These are phyloP conservation scores for Molossus molossus DNA, from an alignment of 2,797 vertebrate genomes.

Conservation along the genomic window DNA sequence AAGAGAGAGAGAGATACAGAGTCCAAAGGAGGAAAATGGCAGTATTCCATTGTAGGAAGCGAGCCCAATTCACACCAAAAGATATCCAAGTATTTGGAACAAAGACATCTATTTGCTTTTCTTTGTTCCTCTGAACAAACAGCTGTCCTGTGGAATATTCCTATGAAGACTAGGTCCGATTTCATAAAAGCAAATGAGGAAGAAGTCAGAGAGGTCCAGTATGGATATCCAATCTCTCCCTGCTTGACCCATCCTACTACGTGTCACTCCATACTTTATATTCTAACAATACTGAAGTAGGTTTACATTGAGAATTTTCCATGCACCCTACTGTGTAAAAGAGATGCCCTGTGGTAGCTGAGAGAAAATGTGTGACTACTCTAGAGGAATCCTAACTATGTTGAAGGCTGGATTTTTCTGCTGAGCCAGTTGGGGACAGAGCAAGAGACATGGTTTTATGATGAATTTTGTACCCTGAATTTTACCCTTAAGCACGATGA, in stretches of 20 bases:
- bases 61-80: conserved; percentile 20
- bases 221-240: background rate
- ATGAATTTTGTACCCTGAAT: conserved; percentile 8
- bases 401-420: conserved; percentile 46
- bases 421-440: background rate
- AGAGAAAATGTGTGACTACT: background rate
- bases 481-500: conserved; percentile 28
- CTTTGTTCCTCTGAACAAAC: conserved; percentile 57
- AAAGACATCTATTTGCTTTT: conserved; percentile 40
- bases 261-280: conserved; percentile 1
- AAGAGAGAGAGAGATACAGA: background rate
- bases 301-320: conserved; percentile 44
- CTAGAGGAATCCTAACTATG: conserved; percentile 19
- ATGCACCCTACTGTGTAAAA: background rate
- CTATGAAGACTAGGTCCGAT: background rate
- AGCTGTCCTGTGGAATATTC: background rate
- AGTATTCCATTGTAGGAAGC: conserved; percentile 24
- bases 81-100: background rate
- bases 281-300: background rate
- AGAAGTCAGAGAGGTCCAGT: background rate
- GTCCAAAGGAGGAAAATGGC: background rate
- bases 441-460: background rate
- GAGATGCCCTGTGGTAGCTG: background rate
- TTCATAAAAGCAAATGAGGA: conserved; percentile 40
- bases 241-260: background rate